phyloP scores from a whole-genome alignment of 2,888 invertebrate genomes.

The Napeogenes sylphis region DNA sequence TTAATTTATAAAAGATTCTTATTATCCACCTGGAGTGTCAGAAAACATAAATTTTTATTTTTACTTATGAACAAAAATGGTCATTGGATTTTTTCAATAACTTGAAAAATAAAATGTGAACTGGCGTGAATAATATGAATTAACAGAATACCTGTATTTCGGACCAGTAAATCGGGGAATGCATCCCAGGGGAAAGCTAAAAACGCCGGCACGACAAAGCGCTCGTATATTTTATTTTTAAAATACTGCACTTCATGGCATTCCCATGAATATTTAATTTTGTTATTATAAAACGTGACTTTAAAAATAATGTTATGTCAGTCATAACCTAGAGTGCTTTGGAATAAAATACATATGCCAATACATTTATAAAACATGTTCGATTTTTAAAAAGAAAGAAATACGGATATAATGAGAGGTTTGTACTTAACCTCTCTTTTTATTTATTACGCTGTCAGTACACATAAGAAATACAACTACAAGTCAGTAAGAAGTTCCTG shows the following conservation, averaged over 20 bases:
- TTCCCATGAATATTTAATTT: constrained; percentile 3
- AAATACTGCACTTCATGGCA: constrained; percentile 7
- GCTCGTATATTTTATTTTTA: constrained; percentile 18
- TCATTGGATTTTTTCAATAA: constrained; percentile 10
- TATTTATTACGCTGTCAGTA: not conserved
- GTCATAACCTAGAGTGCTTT: too few species aligned
- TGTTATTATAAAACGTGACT: not conserved
- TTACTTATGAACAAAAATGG: not conserved
- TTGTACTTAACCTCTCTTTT: not conserved
- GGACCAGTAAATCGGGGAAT: constrained; percentile 19
- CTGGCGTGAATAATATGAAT: constrained; percentile 8
- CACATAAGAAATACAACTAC: not conserved
- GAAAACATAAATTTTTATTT: not conserved
- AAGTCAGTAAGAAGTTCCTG: constrained; percentile 3
- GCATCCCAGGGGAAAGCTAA: constrained; percentile 22
- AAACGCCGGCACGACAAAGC: constrained; percentile 22
- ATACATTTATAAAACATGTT: too few species aligned
- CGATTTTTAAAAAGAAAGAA: too few species aligned
- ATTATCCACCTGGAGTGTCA: too few species aligned
- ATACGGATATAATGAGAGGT: too few species aligned
- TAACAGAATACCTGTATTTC: constrained; percentile 18
- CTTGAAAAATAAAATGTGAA: constrained; percentile 14
- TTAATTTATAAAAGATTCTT: too few species aligned
- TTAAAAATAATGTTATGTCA: not conserved
- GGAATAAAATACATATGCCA: too few species aligned